phyloP scores from a whole-genome alignment of 1,140 invertebrate genomes.

The Lysiphlebus fabarum region DNA sequence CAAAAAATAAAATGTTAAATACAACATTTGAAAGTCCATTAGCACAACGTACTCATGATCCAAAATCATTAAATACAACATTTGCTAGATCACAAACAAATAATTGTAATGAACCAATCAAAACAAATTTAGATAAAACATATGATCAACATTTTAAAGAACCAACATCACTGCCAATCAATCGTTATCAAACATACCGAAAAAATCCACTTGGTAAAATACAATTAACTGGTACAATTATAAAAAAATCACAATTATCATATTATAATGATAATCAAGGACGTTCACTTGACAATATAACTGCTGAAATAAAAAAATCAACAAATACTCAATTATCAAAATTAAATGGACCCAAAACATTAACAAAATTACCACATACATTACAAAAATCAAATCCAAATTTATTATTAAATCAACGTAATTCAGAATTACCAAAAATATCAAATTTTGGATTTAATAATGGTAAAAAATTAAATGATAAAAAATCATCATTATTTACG shows the following conservation, averaged over 20 bases:
- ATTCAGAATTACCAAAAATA: constrained; percentile 20
- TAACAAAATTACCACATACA: constrained; percentile 44
- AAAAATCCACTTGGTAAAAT: constrained; percentile 24
- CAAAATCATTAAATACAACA: neutral
- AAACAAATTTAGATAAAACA: neutral
- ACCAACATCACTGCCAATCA: neutral
- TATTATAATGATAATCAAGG: neutral
- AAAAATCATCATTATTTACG: constrained; percentile 31
- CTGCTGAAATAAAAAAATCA: constrained; percentile 1
- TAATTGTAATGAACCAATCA: neutral
- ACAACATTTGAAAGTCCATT: constrained; percentile 4
- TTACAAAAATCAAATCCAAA: constrained; percentile 54
- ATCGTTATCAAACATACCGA: constrained; percentile 31
- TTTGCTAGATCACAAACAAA: neutral
- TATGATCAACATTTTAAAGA: neutral
- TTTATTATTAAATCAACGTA: constrained; percentile 34
- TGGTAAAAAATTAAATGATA: constrained; percentile 36
- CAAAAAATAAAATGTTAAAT: neutral
- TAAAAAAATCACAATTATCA: neutral
- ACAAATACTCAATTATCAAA: constrained; percentile 9
- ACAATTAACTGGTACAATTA: neutral
- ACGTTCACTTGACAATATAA: constrained; percentile 14
- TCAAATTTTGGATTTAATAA: constrained; percentile 36
- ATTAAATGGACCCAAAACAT: constrained; percentile 31
- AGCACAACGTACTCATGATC: neutral